Percentiles rank a stretch among this genome's conserved stretches.
phyloP scores from a whole-genome alignment of 2,888 invertebrate species.

The Cataglyphis altisquamis region DNA sequence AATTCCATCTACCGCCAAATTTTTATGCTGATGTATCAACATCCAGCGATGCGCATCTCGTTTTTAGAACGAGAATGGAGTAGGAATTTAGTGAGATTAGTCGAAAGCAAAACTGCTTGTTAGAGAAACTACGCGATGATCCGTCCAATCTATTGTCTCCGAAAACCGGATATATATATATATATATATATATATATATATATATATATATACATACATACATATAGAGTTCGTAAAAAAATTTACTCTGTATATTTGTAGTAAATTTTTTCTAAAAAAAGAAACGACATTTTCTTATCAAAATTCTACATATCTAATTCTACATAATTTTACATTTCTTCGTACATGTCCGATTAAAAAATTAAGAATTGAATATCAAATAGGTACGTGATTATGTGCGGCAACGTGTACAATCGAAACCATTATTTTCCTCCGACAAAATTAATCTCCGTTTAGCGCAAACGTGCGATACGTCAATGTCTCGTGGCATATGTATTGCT shows the following conservation, averaged over 20 bases:
- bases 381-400: neutral
- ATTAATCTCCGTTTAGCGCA: neutral
- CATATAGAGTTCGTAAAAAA: neutral
- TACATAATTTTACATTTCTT: neutral
- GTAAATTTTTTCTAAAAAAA: neutral
- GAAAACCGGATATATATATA: neutral
- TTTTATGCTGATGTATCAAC: neutral
- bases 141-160: neutral
- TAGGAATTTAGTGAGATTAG: neutral
- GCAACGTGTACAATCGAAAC: neutral
- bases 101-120: neutral
- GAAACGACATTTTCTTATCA: neutral
- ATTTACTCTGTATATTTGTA: neutral
- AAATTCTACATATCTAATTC: neutral
- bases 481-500: neutral
- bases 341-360: neutral
- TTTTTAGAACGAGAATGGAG: neutral
- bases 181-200: neutral
- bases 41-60: neutral
- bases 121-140: neutral
- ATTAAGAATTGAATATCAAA: neutral
- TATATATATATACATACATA: neutral
- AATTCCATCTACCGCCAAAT: neutral
- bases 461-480: conserved; percentile 1
- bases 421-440: conserved; percentile 1